These are phyloP conservation scores for Lasioglossum vierecki DNA, from an alignment of 2,888 invertebrate species.

Conservation along the genomic window DNA sequence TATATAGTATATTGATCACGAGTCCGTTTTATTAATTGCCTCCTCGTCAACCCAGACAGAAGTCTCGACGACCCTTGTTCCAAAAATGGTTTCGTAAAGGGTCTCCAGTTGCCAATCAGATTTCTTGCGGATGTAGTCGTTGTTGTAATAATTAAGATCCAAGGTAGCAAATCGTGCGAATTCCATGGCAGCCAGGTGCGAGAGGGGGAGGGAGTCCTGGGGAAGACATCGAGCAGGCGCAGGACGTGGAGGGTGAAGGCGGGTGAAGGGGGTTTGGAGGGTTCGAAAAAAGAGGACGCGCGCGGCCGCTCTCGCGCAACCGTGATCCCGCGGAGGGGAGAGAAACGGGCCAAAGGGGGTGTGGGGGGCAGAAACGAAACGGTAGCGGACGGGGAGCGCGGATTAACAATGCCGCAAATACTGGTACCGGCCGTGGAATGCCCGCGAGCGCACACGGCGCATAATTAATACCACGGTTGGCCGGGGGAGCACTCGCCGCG, in stretches of 20 bases:
- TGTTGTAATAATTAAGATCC: conserved; percentile 2
- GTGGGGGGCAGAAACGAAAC: conserved; percentile 72
- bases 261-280: not conserved
- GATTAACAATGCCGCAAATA: conserved; percentile 84
- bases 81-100: not conserved
- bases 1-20: not conserved
- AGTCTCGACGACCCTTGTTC: not conserved
- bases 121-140: not conserved
- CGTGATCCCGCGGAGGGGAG: not conserved
- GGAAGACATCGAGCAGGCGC: not conserved
- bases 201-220: conserved; percentile 1
- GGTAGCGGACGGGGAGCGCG: conserved; percentile 81
- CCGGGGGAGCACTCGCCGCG: conserved; percentile 39
- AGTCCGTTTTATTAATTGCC: not conserved
- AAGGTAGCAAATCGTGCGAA: not conserved
- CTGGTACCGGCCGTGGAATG: conserved; percentile 83
- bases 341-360: conserved; percentile 15
- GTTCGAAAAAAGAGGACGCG: conserved; percentile 24
- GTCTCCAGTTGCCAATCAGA: not conserved
- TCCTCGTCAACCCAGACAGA: too few relatives aligned
- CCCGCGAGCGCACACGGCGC: conserved; percentile 81
- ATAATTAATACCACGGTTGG: conserved; percentile 81
- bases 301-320: conserved; percentile 8
- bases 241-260: not conserved
- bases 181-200: not conserved